phyloP scores from a whole-genome alignment of 2,113 vertebrate species.

The Neodon shergylaensis region DNA sequence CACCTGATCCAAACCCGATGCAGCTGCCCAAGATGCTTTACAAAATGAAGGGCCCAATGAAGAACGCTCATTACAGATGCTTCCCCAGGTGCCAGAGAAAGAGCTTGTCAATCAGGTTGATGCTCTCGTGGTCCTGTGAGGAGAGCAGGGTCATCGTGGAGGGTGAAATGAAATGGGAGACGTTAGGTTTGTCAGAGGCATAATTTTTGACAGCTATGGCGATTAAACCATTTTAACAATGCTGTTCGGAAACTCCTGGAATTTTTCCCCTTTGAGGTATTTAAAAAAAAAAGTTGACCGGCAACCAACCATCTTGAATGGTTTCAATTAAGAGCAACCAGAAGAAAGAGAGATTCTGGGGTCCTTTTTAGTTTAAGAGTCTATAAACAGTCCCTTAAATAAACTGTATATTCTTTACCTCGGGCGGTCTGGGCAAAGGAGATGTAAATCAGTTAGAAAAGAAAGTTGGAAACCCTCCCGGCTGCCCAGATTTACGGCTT shows the following conservation, averaged over 20 bases:
- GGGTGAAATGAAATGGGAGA: conserved; percentile 56
- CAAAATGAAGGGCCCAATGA: conserved; percentile 49
- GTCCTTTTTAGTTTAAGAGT: conserved; percentile 78
- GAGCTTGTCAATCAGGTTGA: conserved; percentile 20
- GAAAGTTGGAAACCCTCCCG: conserved; percentile 67
- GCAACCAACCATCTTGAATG: conserved; percentile 70
- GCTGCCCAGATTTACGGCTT: conserved; percentile 74
- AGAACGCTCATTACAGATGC: conserved; percentile 58
- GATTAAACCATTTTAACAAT: conserved; percentile 67
- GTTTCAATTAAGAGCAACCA: conserved; percentile 74
- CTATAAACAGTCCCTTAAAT: conserved; percentile 81
- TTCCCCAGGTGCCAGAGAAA: conserved; percentile 17
- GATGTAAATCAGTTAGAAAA: conserved; percentile 78
- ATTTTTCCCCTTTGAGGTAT: conserved; percentile 67
- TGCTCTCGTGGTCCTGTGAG: background rate
- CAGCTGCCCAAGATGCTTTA: conserved; percentile 59
- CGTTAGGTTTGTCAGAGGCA: conserved; percentile 35
- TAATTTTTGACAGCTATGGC: conserved; percentile 54
- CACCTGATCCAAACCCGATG: conserved; percentile 60
- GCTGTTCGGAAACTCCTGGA: conserved; percentile 54
- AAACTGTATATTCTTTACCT: conserved; percentile 75
- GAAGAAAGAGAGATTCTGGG: conserved; percentile 68
- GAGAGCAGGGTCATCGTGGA: background rate
- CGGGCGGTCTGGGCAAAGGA: conserved; percentile 39
- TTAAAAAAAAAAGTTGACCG: conserved; percentile 46